Conservation (phyloP, 2,113 vertebrate species). For the Xenopus laevis region DNA sequence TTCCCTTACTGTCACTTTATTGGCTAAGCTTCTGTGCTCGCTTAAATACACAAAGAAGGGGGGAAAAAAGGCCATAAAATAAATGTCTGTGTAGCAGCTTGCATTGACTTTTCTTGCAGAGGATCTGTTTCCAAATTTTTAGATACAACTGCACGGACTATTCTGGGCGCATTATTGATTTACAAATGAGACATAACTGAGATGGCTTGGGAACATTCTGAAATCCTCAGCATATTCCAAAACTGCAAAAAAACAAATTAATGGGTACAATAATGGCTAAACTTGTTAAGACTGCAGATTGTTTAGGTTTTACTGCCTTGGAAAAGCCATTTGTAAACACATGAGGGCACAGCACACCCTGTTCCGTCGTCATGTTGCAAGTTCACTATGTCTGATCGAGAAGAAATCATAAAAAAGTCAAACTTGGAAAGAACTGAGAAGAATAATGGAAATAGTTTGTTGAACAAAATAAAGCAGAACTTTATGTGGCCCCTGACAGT, state of each 20-base stretch:
- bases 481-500: no score
- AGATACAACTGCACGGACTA: background rate
- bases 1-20: no score
- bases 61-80: background rate
- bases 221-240: slow-evolving; percentile 32
- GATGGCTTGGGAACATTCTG: slow-evolving; percentile 27
- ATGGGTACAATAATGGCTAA: slow-evolving; percentile 31
- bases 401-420: no score
- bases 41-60: no score
- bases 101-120: no score
- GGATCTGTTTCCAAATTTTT: background rate
- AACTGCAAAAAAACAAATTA: slow-evolving; percentile 35
- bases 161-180: slow-evolving; percentile 33
- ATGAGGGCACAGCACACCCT: slow-evolving; percentile 5
- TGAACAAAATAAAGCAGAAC: no score
- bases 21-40: no score
- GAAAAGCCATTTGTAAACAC: slow-evolving; percentile 28
- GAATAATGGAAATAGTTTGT: no score
- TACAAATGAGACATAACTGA: slow-evolving; percentile 12
- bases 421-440: no score
- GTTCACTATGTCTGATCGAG: no score
- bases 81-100: slow-evolving; percentile 8
- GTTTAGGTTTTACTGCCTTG: slow-evolving; percentile 31
- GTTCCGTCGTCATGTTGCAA: background rate
- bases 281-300: slow-evolving; percentile 9